Evolutionary conservation across 2,797 vertebrate genomes (phyloP).

Genomic region (Rachycentron canadum): DNA sequence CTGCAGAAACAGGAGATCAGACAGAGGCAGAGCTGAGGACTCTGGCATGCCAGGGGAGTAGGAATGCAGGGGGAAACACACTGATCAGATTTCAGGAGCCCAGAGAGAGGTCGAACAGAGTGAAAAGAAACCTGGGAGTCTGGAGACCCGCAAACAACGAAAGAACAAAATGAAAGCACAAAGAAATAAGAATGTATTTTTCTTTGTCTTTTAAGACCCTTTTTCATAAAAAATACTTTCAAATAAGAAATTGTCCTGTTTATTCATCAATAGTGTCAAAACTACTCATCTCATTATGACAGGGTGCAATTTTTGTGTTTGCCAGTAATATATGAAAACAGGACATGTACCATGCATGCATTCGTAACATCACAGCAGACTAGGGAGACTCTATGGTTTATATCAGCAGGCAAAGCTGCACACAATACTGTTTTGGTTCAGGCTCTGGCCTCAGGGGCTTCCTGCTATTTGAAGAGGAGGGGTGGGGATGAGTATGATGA

Average conservation of each 20-base stretch:
- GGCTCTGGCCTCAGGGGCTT: constrained; percentile 64
- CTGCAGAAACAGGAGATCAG: constrained; percentile 85
- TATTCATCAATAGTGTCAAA: background rate
- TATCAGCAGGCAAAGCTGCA: constrained; percentile 50
- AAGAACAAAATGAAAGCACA: background rate
- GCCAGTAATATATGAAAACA: constrained; percentile 30
- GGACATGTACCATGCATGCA: background rate
- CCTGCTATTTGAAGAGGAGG: constrained; percentile 65
- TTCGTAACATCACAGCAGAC: constrained; percentile 43
- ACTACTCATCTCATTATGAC: background rate
- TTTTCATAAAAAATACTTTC: background rate
- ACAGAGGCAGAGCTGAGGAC: constrained; percentile 79
- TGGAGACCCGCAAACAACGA: constrained; percentile 30
- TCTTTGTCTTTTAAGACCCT: background rate
- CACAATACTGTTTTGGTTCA: constrained; percentile 67
- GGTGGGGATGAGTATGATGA: constrained; percentile 40
- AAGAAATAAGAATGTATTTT: background rate
- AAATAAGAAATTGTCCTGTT: background rate
- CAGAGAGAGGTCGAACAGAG: constrained; percentile 66
- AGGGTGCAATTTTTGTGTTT: background rate
- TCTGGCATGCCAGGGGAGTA: constrained; percentile 72
- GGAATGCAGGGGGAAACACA: constrained; percentile 77
- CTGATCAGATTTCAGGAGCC: constrained; percentile 88
- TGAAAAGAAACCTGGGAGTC: constrained; percentile 39
- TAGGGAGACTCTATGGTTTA: constrained; percentile 48